These are phyloP conservation scores for Aptenodytes forsteri DNA, from an alignment of 2,113 vertebrate species.

Conservation along the genomic window DNA sequence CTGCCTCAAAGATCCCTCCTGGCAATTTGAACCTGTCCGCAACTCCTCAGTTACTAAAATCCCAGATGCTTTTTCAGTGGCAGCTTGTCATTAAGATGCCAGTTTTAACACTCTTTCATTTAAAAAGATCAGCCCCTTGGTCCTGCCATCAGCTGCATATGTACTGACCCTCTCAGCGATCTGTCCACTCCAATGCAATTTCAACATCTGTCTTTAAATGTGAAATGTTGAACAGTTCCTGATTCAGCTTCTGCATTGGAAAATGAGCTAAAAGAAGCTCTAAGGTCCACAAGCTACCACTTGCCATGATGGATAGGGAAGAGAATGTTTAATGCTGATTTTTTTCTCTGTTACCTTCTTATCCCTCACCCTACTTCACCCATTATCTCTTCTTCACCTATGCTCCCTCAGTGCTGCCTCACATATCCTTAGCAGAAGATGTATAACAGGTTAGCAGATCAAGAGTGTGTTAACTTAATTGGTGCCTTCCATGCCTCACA, in stretches of 20 bases:
- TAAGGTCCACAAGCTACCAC: background rate
- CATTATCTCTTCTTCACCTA: background rate
- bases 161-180: slow-evolving; percentile 36
- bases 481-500: background rate
- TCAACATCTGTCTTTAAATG: background rate
- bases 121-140: slow-evolving; percentile 37
- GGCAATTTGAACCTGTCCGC: slow-evolving; percentile 57
- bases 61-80: slow-evolving; percentile 39
- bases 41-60: slow-evolving; percentile 46
- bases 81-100: slow-evolving; percentile 55
- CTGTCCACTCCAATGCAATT: slow-evolving; percentile 5
- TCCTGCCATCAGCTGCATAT: slow-evolving; percentile 13
- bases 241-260: background rate
- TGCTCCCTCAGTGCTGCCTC: background rate
- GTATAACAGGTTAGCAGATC: background rate
- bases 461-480: background rate
- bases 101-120: slow-evolving; percentile 45
- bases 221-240: background rate
- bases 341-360: background rate
- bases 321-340: background rate
- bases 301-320: background rate
- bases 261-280: background rate
- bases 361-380: background rate
- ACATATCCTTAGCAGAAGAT: background rate
- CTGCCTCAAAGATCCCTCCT: slow-evolving; percentile 31